Evolutionary conservation across 2,797 vertebrate species (phyloP), one percentile per base, ranked within the genome.

Genomic region (Lophotriccus pileatus): DNA sequence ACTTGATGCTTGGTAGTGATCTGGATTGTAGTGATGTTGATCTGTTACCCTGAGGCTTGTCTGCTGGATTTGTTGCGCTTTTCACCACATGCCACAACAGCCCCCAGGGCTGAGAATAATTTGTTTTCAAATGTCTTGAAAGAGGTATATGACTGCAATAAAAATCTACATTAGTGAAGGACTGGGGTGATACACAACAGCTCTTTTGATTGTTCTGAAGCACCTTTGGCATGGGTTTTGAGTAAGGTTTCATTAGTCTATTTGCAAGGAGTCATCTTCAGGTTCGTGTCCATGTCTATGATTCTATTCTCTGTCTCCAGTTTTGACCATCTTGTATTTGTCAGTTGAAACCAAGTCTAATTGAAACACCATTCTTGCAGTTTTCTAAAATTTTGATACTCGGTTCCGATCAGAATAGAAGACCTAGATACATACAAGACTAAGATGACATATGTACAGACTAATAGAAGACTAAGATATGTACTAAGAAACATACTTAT

Each of bases 211-310:
- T 70, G 30, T 72, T 32, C 62, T 56, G 64, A 24, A 46, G 36
- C 50, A 67, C 19, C 47, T 87, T 60, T 69, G n/a, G 10, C 27
- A 13, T 12, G 25, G 6, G 30, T 75, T 75, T 47, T 79, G 47
- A 75, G 24, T 27, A 36, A 27, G 20, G 18, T 67, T 79, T 83
- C 39, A 32, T 66, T 41, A 59, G 30, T 21, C 36, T 63, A 0
- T 72, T 87, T 76, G 23, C 25, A 18, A 19, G 55, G 21, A 74
- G 32, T 50, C 52, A 19, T 43, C 73, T 37, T 46, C 18, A 56
- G 12, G 34, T 43, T 58, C 6, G 0, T 66, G 43, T 58, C 30
- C 59, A 7, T 79, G 20, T 55, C 12, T n/a, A 15, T 0, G 0
- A 17, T 12, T n/a, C 14, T 55, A 5, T 83, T 50, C 23, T 53